Evolutionary conservation across 2,888 invertebrate genomes (phyloP).

Genomic region (Ferdinandea cuprea): DNA sequence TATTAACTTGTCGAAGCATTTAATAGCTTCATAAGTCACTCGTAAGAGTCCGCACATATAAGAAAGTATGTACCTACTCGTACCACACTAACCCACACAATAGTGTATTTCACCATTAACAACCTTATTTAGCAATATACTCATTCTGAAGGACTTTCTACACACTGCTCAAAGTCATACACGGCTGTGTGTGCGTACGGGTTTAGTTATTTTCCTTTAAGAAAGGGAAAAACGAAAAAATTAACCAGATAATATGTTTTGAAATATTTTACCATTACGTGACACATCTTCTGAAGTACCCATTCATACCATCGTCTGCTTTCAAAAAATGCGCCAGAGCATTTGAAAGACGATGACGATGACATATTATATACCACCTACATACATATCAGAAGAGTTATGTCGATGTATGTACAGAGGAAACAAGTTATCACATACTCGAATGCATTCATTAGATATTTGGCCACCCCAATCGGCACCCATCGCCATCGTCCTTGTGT

Average conservation of each 20-base stretch:
- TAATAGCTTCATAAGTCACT: slow-evolving; percentile 51
- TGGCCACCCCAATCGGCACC: not conserved
- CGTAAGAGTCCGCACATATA: slow-evolving; percentile 4
- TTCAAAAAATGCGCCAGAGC: slow-evolving; percentile 1
- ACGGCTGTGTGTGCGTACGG: not conserved
- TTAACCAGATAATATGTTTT: slow-evolving; percentile 53
- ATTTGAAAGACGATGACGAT: not conserved
- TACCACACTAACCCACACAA: no score
- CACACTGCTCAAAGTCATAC: not conserved
- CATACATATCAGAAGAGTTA: slow-evolving; percentile 26
- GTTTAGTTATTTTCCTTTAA: not conserved
- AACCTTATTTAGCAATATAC: slow-evolving; percentile 44
- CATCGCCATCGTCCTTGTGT: slow-evolving; percentile 8
- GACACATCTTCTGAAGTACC: slow-evolving; percentile 31
- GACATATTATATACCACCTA: slow-evolving; percentile 16
- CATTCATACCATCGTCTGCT: slow-evolving; percentile 36
- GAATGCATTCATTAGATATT: slow-evolving; percentile 68
- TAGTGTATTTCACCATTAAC: slow-evolving; percentile 15
- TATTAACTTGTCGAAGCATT: slow-evolving; percentile 40
- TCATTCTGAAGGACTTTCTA: not conserved
- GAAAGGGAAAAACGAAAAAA: slow-evolving; percentile 16
- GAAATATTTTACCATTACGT: slow-evolving; percentile 56
- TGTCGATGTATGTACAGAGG: slow-evolving; percentile 22
- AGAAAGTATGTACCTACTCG: not conserved
- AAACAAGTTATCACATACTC: slow-evolving; percentile 65